These are phyloP conservation scores for Echiichthys vipera DNA, from an alignment of 2,797 vertebrate genomes.

Conservation along the genomic window DNA sequence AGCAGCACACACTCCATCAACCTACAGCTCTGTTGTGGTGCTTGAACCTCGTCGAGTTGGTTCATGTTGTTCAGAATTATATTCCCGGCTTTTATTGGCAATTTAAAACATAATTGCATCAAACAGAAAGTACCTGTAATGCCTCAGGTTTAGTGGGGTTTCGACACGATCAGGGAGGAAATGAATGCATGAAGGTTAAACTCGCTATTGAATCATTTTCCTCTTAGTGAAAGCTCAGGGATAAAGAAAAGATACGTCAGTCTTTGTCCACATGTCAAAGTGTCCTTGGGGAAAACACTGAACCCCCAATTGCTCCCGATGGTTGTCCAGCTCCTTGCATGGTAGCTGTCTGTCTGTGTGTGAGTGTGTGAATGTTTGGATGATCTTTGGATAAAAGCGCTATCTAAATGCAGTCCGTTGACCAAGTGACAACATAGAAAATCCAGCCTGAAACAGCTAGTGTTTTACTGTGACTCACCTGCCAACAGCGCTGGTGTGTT, in stretches of 20 bases:
- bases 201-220: neutral
- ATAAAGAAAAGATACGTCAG: no score
- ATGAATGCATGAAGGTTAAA: slow-evolving; percentile 32
- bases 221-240: neutral
- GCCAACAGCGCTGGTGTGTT: neutral
- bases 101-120: slow-evolving; percentile 41
- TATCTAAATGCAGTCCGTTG: no score
- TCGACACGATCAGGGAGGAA: neutral
- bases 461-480: neutral
- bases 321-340: no score
- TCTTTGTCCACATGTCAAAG: no score
- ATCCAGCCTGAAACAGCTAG: neutral
- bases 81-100: slow-evolving; percentile 16
- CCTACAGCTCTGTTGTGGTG: neutral
- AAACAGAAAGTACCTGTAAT: slow-evolving; percentile 16
- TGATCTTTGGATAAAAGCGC: no score
- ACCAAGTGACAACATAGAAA: no score
- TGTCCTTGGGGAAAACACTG: no score
- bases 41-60: slow-evolving; percentile 18
- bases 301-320: no score
- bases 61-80: slow-evolving; percentile 9
- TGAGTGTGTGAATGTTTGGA: no score
- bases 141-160: slow-evolving; percentile 11
- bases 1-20: slow-evolving; percentile 21
- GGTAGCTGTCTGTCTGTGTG: no score